Percentiles rank a stretch among this genome's conserved stretches.
These are phyloP conservation scores for Sarcophaga rosellei DNA, from an alignment of 2,888 invertebrate species.

Conservation along the genomic window DNA sequence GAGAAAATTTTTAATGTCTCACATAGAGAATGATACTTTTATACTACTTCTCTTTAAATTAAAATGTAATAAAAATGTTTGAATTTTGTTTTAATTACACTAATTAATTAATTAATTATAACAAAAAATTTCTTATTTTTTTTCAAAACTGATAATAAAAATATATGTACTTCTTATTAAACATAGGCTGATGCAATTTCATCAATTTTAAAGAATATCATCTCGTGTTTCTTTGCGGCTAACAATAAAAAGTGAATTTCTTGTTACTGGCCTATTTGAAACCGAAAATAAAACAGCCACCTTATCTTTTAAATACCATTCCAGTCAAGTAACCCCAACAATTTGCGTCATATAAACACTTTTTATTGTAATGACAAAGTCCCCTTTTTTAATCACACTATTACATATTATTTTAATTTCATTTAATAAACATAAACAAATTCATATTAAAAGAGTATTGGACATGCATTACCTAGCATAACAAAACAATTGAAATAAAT, in stretches of 20 bases:
- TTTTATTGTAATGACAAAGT: conserved; percentile 34
- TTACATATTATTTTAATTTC: not conserved
- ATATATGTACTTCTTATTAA: too few species aligned
- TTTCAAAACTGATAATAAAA: not conserved
- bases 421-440: conserved; percentile 14
- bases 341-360: conserved; percentile 47
- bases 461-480: conserved; percentile 16
- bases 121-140: not conserved
- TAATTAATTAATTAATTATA: not conserved
- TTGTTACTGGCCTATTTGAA: not conserved
- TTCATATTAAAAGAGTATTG: conserved; percentile 26
- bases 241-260: not conserved
- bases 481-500: conserved; percentile 26
- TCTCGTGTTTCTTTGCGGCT: not conserved
- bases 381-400: conserved; percentile 28
- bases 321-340: not conserved
- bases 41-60: too few species aligned
- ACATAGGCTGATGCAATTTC: conserved; percentile 39
- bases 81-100: too few species aligned
- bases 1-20: too few species aligned
- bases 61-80: too few species aligned
- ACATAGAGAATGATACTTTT: too few species aligned
- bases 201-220: not conserved
- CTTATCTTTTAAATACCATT: conserved; percentile 24
- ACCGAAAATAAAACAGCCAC: conserved; percentile 14